Evolutionary conservation across 1,140 invertebrate genomes (phyloP).

Genomic region (Heliconius melpomene): DNA sequence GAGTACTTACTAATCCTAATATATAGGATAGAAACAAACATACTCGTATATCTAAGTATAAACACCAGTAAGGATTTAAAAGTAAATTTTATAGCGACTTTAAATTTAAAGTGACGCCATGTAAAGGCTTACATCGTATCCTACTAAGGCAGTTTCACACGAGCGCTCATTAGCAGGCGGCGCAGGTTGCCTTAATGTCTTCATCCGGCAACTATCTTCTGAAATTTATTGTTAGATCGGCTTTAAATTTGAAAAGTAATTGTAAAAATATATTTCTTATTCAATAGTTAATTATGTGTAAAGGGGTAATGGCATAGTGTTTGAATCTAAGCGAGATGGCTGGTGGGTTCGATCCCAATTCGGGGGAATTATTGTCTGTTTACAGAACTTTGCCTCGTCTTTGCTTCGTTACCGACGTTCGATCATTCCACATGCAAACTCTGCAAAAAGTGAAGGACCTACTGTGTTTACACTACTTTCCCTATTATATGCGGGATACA

Average conservation of each 20-base stretch:
- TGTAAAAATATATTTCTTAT: slow-evolving; percentile 1
- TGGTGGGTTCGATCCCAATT: no score
- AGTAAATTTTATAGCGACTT: slow-evolving; percentile 17
- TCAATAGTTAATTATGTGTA: neutral
- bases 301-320: neutral
- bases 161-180: slow-evolving; percentile 33
- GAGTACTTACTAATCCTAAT: no score
- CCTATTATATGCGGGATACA: no score
- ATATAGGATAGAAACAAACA: neutral
- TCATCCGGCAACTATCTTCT: slow-evolving; percentile 34
- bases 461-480: no score
- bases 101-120: slow-evolving; percentile 25
- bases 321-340: neutral
- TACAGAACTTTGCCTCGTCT: no score
- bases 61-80: neutral
- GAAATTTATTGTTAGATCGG: slow-evolving; percentile 35
- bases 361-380: no score
- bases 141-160: slow-evolving; percentile 32
- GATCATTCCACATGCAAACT: no score
- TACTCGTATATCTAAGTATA: neutral
- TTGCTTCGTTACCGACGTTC: no score
- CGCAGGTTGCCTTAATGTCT: slow-evolving; percentile 40
- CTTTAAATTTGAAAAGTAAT: slow-evolving; percentile 29
- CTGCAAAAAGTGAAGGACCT: no score
- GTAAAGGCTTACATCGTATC: slow-evolving; percentile 24